Base-by-base conservation (phyloP, 1,140 invertebrate genomes). In the Nasonia vitripennis region DNA sequence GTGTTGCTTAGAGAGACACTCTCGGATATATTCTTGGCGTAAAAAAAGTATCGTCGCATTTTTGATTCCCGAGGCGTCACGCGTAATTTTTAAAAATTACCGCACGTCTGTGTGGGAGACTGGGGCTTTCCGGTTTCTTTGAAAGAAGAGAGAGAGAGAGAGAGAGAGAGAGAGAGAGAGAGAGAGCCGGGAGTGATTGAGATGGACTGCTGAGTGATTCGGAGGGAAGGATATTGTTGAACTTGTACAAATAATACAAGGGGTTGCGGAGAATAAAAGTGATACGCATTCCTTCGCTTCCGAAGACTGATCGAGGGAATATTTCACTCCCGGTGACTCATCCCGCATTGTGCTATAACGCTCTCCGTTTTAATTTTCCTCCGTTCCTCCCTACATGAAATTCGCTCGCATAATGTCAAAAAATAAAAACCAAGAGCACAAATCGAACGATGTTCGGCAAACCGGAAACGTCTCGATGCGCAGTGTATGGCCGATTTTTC, bases 381-480 rank as follows among this genome's bases (percentile, higher is more conserved):
- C 7, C 7, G 37, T 7, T 41, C 7, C 41, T 10, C 41, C 10
- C 7, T 45, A 1, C 27, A 27, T 45, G 41, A 55, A 55, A 55
- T 55, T 55, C 17, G 51, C 51, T 55, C 3, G 5, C 34, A 37
- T 27, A 27, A 2, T 0, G 34, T 37, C 12, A 14, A 55, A 55
- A 17, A 1, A 27, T 27, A 27, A 62, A 62, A n/a, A 62, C 20
- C 55, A n/a, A 20, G 55, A 62, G 6, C 41, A 45, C 9, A n/a
- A 62, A 12, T 51, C 48, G 4, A 12, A 14, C 11, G 48, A 51
- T 12, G n/a, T 17, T 70, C 27, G 17, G 27, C 14, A n/a, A 75
- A 75, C 73, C 34, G 31, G 73, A 75, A 37, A 75, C 73, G 73
- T 75, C 37, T 37, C 73, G 41, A 37, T 75, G 9, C 70, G 68